Base-by-base conservation (phyloP, 1,140 invertebrate species). In the Meloidogyne exigua region DNA sequence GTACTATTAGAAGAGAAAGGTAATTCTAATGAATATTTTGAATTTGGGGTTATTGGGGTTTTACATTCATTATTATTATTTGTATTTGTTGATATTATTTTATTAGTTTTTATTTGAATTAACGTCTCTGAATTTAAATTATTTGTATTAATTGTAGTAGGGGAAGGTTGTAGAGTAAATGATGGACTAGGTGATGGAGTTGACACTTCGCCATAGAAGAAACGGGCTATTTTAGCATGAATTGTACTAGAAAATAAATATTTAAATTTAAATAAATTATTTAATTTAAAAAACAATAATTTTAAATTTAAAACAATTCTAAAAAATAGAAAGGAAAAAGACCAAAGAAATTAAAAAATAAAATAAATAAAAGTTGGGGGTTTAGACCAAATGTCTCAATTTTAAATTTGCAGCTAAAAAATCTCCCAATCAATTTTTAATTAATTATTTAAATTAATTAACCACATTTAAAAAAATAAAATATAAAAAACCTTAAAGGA, bases 191-290 rank as follows among this genome's bases (percentile, higher is more conserved):
- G 66, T 36, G 15, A 28, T 28, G 69, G 44, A n/a, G 74, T 25
- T 25, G 65, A 18, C 3, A 70, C n/a, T 26, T 80, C 79, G 1
- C 78, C 82, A 49, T 81, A 71, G 11, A 83, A 83, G 76, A 81
- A 81, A 26, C 68, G 32, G 23, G 80, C 82, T 15, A 81, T 81
- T 74, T 81, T 81, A 11, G 78, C 72, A 11, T 83, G 82, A 28
- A 83, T 67, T 15, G 49, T 80, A 57, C 80, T 81, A 25, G 7
- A 32, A 32, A 32, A 32, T 32, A 32, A n/a, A 32, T 32, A 32
- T 3, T 32, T 32, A 32, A 32, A 3, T 32, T 32, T 32, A 32
- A 32, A 32, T 2, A 32, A 32, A 32, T 32, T 32, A 32, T 3
- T 32, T 32, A n/a, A n/a, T n/a, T n/a, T n/a, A n/a, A n/a, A n/a